Evolutionary conservation across 1,140 invertebrate species (phyloP).

Genomic region (Oryctes rhinoceros): DNA sequence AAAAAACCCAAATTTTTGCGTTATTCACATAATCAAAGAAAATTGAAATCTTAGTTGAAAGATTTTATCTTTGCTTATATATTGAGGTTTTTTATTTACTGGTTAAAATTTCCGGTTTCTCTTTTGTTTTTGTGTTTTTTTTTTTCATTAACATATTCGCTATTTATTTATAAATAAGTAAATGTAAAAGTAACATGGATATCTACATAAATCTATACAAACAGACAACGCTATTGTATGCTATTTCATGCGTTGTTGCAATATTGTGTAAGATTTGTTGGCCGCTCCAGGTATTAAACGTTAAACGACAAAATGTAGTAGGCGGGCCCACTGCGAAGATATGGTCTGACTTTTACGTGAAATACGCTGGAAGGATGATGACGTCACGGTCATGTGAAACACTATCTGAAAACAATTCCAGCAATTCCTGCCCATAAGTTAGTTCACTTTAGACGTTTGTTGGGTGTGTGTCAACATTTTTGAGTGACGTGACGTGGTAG

Average conservation of each 20-base stretch:
- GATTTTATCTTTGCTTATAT: no score
- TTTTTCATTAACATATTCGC: no score
- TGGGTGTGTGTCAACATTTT: constrained; percentile 8
- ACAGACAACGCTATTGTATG: neutral
- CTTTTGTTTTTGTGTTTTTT: no score
- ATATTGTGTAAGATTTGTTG: constrained; percentile 14
- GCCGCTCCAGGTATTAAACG: neutral
- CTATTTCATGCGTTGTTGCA: neutral
- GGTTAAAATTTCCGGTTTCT: no score
- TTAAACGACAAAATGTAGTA: constrained; percentile 4
- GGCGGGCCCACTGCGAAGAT: neutral
- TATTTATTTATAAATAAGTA: no score
- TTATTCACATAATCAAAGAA: no score
- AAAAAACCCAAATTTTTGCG: no score
- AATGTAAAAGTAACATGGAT: no score
- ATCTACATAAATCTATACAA: no score
- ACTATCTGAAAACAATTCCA: constrained; percentile 52
- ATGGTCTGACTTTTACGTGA: constrained; percentile 7
- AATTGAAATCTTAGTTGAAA: no score
- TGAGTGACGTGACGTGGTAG: neutral
- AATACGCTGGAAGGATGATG: constrained; percentile 50
- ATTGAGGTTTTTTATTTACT: no score
- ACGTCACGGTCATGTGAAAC: constrained; percentile 55
- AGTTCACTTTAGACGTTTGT: constrained; percentile 44
- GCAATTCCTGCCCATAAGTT: constrained; percentile 49